Conservation (phyloP, 2,888 invertebrate species). For the Heliconius ismenius region DNA sequence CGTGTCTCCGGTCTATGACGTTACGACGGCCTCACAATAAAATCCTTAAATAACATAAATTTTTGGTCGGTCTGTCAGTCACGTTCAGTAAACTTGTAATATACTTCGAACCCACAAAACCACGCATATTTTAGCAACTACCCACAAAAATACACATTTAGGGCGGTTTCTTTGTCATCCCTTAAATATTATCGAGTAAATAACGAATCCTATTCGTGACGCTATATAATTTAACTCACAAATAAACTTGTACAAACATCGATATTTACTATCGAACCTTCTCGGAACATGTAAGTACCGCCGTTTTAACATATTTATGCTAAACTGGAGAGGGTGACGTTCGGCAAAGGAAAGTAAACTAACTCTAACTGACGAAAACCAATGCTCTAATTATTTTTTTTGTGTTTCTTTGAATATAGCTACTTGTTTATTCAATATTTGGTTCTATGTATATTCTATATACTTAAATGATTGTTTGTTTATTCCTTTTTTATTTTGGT, state of each 20-base stretch:
- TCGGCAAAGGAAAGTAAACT: constrained; percentile 57
- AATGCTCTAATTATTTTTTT: constrained; percentile 63
- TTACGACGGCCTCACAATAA: not conserved
- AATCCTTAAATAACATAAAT: not conserved
- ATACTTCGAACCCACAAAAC: not conserved
- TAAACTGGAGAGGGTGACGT: constrained; percentile 55
- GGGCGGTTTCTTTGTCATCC: constrained; percentile 56
- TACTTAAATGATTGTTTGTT: too few relatives aligned
- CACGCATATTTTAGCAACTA: constrained; percentile 19
- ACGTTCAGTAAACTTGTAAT: not conserved
- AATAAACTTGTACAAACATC: constrained; percentile 45
- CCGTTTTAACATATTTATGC: constrained; percentile 64
- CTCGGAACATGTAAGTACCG: constrained; percentile 60
- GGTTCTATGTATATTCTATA: not conserved
- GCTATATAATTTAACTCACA: constrained; percentile 56
- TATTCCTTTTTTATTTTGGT: too few relatives aligned
- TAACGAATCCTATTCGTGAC: constrained; percentile 59
- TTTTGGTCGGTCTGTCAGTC: not conserved
- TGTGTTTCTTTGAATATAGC: constrained; percentile 64
- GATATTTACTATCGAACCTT: constrained; percentile 69
- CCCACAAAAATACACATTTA: constrained; percentile 20
- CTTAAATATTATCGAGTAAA: constrained; percentile 59
- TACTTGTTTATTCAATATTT: constrained; percentile 29
- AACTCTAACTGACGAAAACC: constrained; percentile 52
- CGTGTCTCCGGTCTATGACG: too few relatives aligned